Conservation (phyloP, 1,140 invertebrate genomes). For the Oedothorax gibbosus region DNA sequence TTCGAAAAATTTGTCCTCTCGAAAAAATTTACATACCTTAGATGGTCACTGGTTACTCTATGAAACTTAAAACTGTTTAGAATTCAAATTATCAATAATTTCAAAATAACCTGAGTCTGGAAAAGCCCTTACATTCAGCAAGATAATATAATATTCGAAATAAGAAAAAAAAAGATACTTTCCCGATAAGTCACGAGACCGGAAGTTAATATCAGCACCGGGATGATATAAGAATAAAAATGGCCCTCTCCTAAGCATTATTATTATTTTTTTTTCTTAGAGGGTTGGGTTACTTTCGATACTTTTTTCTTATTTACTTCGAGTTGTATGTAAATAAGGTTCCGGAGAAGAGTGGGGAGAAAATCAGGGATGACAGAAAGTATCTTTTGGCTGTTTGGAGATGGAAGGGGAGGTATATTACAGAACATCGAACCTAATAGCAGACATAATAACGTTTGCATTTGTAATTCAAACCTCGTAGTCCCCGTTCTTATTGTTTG, state of each 20-base stretch:
- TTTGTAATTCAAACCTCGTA: slow-evolving; percentile 10
- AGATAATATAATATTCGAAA: too few species aligned
- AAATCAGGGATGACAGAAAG: slow-evolving; percentile 28
- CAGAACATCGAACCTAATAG: slow-evolving; percentile 23
- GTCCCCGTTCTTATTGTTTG: neutral
- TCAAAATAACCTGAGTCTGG: neutral
- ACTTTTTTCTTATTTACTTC: slow-evolving; percentile 24
- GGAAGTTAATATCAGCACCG: slow-evolving; percentile 50
- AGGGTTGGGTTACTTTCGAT: neutral
- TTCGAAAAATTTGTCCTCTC: too few species aligned
- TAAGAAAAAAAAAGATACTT: neutral
- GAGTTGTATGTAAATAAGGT: slow-evolving; percentile 50
- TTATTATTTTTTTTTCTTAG: slow-evolving; percentile 5
- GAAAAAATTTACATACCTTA: too few species aligned
- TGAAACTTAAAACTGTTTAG: too few species aligned
- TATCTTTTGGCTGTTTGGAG: neutral
- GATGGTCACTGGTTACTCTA: too few species aligned
- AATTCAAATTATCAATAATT: neutral
- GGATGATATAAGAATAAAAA: slow-evolving; percentile 14
- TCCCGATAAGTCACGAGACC: slow-evolving; percentile 25
- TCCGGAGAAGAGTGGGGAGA: neutral
- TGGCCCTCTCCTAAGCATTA: neutral
- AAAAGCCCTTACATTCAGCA: neutral
- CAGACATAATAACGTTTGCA: slow-evolving; percentile 48
- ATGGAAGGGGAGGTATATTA: slow-evolving; percentile 20